Conservation (phyloP, 2,797 vertebrate genomes). For the Toxotes lorentzi region DNA sequence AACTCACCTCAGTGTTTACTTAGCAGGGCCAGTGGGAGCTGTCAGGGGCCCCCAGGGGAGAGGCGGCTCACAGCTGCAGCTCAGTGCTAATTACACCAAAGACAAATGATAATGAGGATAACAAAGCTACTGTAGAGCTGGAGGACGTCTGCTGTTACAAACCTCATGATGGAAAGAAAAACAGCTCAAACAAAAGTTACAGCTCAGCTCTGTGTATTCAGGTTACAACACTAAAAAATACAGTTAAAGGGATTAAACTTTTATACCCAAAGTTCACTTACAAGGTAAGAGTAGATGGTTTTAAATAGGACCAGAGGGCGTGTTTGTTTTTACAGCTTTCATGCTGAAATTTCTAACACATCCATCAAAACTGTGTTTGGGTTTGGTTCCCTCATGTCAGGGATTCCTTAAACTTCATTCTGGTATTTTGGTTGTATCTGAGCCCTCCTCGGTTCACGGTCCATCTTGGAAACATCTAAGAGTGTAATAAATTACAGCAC, state of each 20-base stretch:
- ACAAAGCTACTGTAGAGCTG: conserved; percentile 38
- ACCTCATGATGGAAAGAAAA: not conserved
- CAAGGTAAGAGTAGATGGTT: too few species aligned
- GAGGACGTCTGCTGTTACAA: not conserved
- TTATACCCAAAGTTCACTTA: too few species aligned
- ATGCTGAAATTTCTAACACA: too few species aligned
- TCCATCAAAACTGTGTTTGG: too few species aligned
- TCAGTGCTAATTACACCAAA: conserved; percentile 48
- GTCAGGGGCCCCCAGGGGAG: not conserved
- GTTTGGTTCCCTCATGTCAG: too few species aligned
- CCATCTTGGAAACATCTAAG: too few species aligned
- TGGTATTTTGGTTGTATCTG: too few species aligned
- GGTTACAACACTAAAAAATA: too few species aligned
- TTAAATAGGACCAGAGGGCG: too few species aligned
- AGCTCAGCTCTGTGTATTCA: not conserved
- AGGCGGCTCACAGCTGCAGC: conserved; percentile 43
- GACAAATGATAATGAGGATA: conserved; percentile 42
- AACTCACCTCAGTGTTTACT: conserved; percentile 47
- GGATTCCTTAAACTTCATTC: too few species aligned
- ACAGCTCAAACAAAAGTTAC: not conserved
- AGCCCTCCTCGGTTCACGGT: too few species aligned
- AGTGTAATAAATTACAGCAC: not conserved
- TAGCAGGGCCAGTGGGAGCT: not conserved
- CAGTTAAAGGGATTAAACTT: not conserved
- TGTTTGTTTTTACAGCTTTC: too few species aligned